phyloP scores from a whole-genome alignment of 2,113 vertebrate genomes.

The Carassius carassius region DNA sequence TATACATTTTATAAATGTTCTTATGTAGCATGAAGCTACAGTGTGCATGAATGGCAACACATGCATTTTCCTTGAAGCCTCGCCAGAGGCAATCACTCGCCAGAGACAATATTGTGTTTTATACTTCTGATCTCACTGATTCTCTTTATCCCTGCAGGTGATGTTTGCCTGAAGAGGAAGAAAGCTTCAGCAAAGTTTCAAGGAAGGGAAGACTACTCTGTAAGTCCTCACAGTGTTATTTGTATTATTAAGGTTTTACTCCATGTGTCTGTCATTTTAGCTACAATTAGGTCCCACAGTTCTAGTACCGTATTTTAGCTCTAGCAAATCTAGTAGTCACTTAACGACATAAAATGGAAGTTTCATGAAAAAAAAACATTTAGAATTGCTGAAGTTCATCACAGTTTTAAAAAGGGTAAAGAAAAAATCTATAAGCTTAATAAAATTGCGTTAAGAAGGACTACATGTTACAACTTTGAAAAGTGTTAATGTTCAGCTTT shows the following conservation, averaged over 20 bases:
- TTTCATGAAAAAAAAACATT: neutral
- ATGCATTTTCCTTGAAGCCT: no score
- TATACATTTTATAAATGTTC: no score
- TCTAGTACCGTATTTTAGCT: no score
- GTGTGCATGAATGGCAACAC: no score
- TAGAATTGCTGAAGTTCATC: neutral
- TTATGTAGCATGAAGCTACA: no score
- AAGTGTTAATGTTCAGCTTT: neutral
- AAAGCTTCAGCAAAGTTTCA: neutral
- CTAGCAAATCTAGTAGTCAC: no score
- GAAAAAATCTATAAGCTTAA: neutral
- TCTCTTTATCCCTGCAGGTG: constrained; percentile 31
- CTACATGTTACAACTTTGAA: neutral
- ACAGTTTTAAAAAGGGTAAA: neutral
- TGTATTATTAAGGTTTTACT: constrained; percentile 22
- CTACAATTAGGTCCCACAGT: neutral
- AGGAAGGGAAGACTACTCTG: constrained; percentile 71
- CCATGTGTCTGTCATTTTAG: constrained; percentile 57
- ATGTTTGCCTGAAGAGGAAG: constrained; percentile 4
- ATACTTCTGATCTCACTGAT: neutral
- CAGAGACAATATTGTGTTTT: neutral
- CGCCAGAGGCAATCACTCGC: no score
- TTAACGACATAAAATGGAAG: neutral
- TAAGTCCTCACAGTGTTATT: constrained; percentile 63
- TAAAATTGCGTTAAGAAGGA: no score